Evolutionary conservation across 2,113 vertebrate genomes (phyloP), one percentile per base, ranked within the genome.

Genomic region (Hypanus sabinus): DNA sequence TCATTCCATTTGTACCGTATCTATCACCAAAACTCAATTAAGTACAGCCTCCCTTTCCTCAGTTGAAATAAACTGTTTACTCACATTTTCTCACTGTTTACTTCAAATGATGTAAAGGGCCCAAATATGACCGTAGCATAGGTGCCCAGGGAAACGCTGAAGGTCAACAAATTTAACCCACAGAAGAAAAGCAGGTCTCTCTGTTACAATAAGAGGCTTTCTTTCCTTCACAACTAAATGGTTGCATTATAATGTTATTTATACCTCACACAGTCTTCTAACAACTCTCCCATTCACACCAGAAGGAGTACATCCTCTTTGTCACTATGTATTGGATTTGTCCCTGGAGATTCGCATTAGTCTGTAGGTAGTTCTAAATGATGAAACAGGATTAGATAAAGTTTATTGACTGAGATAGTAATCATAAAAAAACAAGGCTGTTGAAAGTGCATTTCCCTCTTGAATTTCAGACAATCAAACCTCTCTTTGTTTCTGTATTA

Each of bases 261-360:
- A 96, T 97, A 96, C 96, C 96, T 97, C 96, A 96, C 95, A n/a
- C 97, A 95, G 95, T 96, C 95, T 97, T 95, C 96, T 96, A 96
- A 97, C 97, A 97, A 97, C 96, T 96, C 95, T 95, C 95, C 96
- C 95, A 96, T 97, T 97, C 96, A 98, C 95, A 95, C 96, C 96
- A 97, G 97, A 97, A 97, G 94, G 96, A 96, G 96, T 97, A 97
- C 96, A 97, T 97, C 97, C 95, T 96, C 94, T 96, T 97, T 97
- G 96, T 98, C 97, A 96, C 96, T 96, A 96, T 97, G 97, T 98
- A 97, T 97, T 97, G 97, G 97, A 98, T 98, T 97, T 97, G 96
- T 97, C 97, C 96, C 97, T 94, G 88, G 97, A 97, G 97, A 97
- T 93, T 73, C 70, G 55, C 38, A 55, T 96, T 96, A 96, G 95